Base-by-base conservation (phyloP, 2,888 invertebrate genomes). In the Troilus luridus region DNA sequence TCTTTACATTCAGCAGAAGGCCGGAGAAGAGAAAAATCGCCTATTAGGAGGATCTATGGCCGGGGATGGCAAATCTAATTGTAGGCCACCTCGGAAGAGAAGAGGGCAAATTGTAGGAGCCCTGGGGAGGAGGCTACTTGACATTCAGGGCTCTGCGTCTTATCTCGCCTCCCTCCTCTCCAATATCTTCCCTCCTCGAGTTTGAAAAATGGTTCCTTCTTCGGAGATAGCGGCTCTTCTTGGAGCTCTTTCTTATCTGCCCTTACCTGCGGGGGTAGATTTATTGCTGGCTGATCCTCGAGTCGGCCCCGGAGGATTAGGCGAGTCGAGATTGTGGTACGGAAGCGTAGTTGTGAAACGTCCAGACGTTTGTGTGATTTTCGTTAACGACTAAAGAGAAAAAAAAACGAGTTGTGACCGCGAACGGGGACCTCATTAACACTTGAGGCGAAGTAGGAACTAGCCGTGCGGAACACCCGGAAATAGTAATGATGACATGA, bases 181-280 rank as follows among this genome's bases (percentile, higher is more conserved):
- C 14, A 81, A 56, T 81, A 81, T 81, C 81, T 81, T 81, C 81
- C 81, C 54, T 19, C 81, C 81, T 54, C 81, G 81, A 21, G 54
- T 81, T 81, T 81, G 81, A 81, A 81, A 81, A 81, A 81, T 81
- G 81, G 81, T 81, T 56, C 81, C 54, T 81, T 81, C 81, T 81
- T 56, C 81, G 81, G 21, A 81, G 81, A 81, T 81, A 81, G 81
- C 81, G 81, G 54, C 19, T 56, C 54, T 81, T 21, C 81, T 41
- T 14, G 81, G 81, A 81, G 81, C 21, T 81, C 81, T 81, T 56
- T 81, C 81, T 81, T 81, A 81, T 81, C 81, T 81, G 54, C 54
- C 54, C 54, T 54, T 81, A 81, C 81, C 81, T 81, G 81, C 81
- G 41, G 9, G 41, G 81, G 19, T 81, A 41, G 81, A 81, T 81